Conservation (phyloP, 1,140 invertebrate genomes). For the Zophobas atratus region DNA sequence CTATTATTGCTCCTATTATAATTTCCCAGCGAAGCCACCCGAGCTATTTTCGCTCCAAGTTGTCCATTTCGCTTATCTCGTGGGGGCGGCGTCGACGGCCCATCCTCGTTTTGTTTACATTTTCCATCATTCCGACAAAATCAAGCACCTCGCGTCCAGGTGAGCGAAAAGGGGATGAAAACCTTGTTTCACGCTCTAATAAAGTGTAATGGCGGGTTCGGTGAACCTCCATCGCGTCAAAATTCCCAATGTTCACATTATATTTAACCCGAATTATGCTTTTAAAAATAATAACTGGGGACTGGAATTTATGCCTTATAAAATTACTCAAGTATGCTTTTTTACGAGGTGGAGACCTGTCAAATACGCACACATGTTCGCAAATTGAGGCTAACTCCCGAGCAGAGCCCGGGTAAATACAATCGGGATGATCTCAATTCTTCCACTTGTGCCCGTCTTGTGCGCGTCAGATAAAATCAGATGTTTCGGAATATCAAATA, state of each 20-base stretch:
- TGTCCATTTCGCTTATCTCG: background rate
- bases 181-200: constrained; percentile 34
- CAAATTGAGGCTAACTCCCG: background rate
- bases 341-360: constrained; percentile 29
- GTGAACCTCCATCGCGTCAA: constrained; percentile 9
- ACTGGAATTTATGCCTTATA: constrained; percentile 32
- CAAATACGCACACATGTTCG: constrained; percentile 16
- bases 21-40: no score
- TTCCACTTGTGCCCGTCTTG: constrained; percentile 3
- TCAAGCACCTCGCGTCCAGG: constrained; percentile 13
- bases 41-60: no score
- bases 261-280: constrained; percentile 30
- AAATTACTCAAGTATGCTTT: constrained; percentile 22
- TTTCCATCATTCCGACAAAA: constrained; percentile 18
- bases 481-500: constrained; percentile 16
- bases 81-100: background rate
- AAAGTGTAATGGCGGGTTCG: constrained; percentile 24
- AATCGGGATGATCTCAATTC: constrained; percentile 28
- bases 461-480: constrained; percentile 12
- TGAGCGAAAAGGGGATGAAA: constrained; percentile 27
- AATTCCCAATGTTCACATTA: constrained; percentile 30
- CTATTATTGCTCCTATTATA: no score
- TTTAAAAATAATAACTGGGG: constrained; percentile 16
- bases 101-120: constrained; percentile 13
- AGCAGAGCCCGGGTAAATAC: background rate